Conservation (phyloP, 2,113 vertebrate genomes). For the human (Homo sapiens) region GRCh38 chr9:107317501-107318000, state of each 20-base stretch:
- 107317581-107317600: neutral
- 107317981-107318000: neutral
- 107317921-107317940: slow-evolving; percentile 6
- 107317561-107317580: neutral
- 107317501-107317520: neutral
- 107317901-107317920: neutral
- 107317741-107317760: neutral
- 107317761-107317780: neutral
- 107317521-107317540: neutral
- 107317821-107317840: neutral
- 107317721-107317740: neutral
- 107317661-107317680: neutral
- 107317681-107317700: neutral
- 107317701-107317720: neutral
- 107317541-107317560: neutral
- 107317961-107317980: neutral
- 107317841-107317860: neutral
- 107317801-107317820: neutral
- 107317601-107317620: neutral
- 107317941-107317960: slow-evolving; percentile 7
- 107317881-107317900: neutral
- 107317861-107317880: neutral
- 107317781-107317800: neutral
- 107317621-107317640: neutral
- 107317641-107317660: neutral